Evolutionary conservation across 1,140 invertebrate genomes (phyloP), one percentile per base, ranked within the genome.

Genomic region (Zophobas morio): DNA sequence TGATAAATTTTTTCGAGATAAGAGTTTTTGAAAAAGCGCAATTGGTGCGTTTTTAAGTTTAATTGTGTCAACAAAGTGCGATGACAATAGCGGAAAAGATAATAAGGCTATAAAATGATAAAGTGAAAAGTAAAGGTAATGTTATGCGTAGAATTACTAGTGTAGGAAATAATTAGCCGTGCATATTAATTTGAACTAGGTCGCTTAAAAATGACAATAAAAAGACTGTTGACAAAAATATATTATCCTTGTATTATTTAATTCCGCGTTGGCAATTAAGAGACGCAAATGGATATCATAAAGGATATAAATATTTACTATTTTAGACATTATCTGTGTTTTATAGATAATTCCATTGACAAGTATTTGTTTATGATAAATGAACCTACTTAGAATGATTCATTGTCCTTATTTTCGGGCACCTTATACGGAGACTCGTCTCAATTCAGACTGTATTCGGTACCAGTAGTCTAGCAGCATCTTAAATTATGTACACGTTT

Each of bases 271-370:
- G 42, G 42, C 42, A 66, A 66, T 66, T 66, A 66, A 66, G 60
- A 66, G 60, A 66, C 60, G 60, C 60, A 66, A 66, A 66, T 66
- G 60, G 60, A 66, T 66, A 66, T 66, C 60, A 66, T 66, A 66
- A 66, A 66, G 60, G 60, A 66, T 66, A 66, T 66, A 66, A 66
- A 66, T 66, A 66, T 66, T 66, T 66, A 66, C 60, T 66, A 66
- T 66, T 66, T 66, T 42, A 66, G 60, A 66, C 60, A 66, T 66
- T 66, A 66, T 66, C 60, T 66, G 6, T 66, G 39, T 66, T 60
- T 66, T 66, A 66, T 46, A 66, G 60, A 66, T 66, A 66, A 66
- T 66, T 66, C 60, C 60, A 66, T 66, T 66, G 60, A 66, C 60
- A 66, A 66, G 60, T 66, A 66, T 66, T 66, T 66, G 60, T 66